Base-by-base conservation (phyloP, 2,888 invertebrate species). In the Chloroclysta siterata region DNA sequence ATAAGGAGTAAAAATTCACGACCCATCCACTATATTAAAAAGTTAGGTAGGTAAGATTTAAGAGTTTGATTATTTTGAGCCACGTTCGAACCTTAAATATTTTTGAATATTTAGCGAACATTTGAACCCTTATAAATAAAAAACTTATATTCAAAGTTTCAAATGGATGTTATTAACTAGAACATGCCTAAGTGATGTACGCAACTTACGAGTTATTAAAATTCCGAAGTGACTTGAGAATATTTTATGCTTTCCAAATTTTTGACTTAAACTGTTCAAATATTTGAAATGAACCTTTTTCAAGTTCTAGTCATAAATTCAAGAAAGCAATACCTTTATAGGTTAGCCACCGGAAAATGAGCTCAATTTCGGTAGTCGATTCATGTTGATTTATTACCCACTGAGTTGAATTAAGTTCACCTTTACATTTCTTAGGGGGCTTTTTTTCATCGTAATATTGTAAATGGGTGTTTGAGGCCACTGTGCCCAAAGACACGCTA, bases 281-380 rank as follows among this genome's bases (percentile, higher is more conserved):
- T 55, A 29, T 59, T 46, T 28, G 29, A 11, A 53, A 47, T 59
- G 17, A 47, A 69, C 59, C 61, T 63, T 48, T 67, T 64, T 60
- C 15, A 66, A 66, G 57, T 65, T 64, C 46, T 22, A 53, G 39
- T 53, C 63, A 70, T 71, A 71, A 70, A 71, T 71, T 65, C 63
- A 36, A 60, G 60, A 50, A 63, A 69, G 60, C 64, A 63, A 68
- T 69, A 61, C 29, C 17, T 44, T 44, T 17, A 28, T 48, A 14
- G 61, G 66, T 52, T 62, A 55, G 22, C 47, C 39, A 64, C 62
- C 55, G 56, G 65, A 50, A 69, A 69, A 69, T 64, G 52, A 60
- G 56, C 39, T 42, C 17, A 59, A 62, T 69, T 65, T 56, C 50
- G 46, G 53, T 60, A 22, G 64, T 44, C 53, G 53, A 63, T 53